phyloP scores from a whole-genome alignment of 1,140 invertebrate species.

The Eulimnadia texana region DNA sequence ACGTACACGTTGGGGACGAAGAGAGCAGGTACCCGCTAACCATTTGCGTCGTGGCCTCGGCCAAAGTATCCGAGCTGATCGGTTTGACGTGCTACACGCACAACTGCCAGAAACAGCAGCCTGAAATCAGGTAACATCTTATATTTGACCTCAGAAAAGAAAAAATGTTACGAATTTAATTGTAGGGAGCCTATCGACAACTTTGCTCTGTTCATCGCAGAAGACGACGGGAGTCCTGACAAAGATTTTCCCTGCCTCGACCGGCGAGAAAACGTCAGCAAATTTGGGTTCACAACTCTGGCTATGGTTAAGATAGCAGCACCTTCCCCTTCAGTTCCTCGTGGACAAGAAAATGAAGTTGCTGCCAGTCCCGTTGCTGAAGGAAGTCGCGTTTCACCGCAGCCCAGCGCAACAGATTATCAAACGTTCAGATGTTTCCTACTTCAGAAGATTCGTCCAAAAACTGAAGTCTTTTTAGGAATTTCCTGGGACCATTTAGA shows the following conservation, averaged over 20 bases:
- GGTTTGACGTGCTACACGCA: conserved; percentile 71
- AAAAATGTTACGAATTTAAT: conserved; percentile 15
- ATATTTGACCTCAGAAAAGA: background rate
- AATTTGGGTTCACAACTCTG: conserved; percentile 80
- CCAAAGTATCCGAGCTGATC: conserved; percentile 83
- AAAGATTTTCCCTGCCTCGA: conserved; percentile 84
- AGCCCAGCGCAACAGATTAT: conserved; percentile 64
- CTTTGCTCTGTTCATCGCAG: conserved; percentile 80
- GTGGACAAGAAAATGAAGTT: background rate
- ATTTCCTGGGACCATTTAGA: conserved; percentile 82
- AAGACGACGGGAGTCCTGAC: conserved; percentile 94
- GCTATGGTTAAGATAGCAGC: conserved; percentile 49
- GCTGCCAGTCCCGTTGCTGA: conserved; percentile 26
- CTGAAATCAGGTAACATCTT: conserved; percentile 28
- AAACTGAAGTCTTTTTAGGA: conserved; percentile 64
- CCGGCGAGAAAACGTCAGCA: conserved; percentile 66
- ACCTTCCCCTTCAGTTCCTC: background rate
- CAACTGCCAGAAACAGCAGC: conserved; percentile 33
- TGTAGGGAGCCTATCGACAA: conserved; percentile 34
- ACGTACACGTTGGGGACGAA: conserved; percentile 66
- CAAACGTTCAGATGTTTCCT: conserved; percentile 65
- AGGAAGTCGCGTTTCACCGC: conserved; percentile 48
- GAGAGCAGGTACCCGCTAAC: conserved; percentile 67
- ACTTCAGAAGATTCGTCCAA: conserved; percentile 60
- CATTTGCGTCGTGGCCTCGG: conserved; percentile 59